phyloP scores from a whole-genome alignment of 1,140 invertebrate species.

The Paraescarpia echinospica region DNA sequence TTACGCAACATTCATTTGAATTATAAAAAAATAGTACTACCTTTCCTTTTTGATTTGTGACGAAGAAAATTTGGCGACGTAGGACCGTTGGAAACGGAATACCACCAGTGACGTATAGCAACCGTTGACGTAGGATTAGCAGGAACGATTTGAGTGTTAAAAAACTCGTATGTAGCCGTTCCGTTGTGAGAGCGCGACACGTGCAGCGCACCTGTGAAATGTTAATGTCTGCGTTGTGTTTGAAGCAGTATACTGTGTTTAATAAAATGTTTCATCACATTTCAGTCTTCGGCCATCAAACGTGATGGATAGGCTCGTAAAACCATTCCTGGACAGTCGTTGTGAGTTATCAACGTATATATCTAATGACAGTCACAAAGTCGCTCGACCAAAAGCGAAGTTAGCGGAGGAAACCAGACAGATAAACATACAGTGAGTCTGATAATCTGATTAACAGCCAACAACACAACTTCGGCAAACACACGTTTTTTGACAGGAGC shows the following conservation, averaged over 20 bases:
- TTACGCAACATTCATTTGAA: not conserved
- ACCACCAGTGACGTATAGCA: not conserved
- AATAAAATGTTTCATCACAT: slow-evolving; percentile 6
- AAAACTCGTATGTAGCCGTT: not conserved
- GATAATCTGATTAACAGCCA: too few species aligned
- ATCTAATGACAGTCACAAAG: not conserved
- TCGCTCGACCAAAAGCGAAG: not conserved
- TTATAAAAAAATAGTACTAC: not conserved
- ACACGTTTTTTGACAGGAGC: too few species aligned
- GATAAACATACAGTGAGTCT: not conserved
- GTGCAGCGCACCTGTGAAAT: not conserved
- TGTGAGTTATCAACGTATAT: not conserved
- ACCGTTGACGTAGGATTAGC: not conserved
- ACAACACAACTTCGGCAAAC: too few species aligned
- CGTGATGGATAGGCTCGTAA: not conserved
- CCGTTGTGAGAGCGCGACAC: not conserved
- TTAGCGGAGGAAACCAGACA: not conserved
- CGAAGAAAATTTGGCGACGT: not conserved
- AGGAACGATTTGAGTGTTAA: not conserved
- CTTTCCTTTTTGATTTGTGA: not conserved
- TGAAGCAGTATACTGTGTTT: not conserved
- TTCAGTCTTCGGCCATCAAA: not conserved
- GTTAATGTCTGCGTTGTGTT: not conserved
- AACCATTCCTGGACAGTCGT: not conserved
- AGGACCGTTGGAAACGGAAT: not conserved